Conservation (phyloP, 1,140 invertebrate genomes). For the Drusus annulatus region DNA sequence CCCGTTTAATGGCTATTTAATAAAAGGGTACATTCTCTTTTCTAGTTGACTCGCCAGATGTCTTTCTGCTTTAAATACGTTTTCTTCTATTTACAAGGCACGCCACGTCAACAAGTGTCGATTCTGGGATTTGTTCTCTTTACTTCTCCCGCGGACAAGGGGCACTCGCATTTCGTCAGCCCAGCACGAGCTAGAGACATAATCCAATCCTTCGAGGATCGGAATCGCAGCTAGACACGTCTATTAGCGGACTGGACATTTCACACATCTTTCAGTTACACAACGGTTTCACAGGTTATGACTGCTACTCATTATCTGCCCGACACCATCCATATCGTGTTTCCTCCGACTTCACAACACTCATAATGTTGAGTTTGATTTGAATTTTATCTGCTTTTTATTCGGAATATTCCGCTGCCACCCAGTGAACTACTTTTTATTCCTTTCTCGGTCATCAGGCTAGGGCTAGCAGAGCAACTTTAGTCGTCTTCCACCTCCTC, state of each 20-base stretch:
- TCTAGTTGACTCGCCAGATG: background rate
- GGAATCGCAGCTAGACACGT: no score
- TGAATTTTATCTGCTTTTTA: background rate
- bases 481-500: no score
- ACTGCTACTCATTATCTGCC: background rate
- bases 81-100: constrained; percentile 32
- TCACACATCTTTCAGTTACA: background rate
- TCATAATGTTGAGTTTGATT: background rate
- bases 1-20: constrained; percentile 31
- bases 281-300: background rate
- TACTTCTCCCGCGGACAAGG: background rate
- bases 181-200: no score
- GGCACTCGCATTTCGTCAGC: no score
- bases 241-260: no score
- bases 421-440: no score
- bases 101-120: constrained; percentile 53
- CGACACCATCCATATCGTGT: constrained; percentile 13
- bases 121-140: background rate
- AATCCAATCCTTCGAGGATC: no score
- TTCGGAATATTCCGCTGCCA: constrained; percentile 7
- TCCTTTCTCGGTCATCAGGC: no score
- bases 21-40: constrained; percentile 32
- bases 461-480: no score
- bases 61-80: background rate
- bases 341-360: constrained; percentile 1